Percentiles rank a stretch among this genome's conserved stretches.
Evolutionary conservation across 2,888 invertebrate species (phyloP).

Genomic region (Oxytorus armatus): DNA sequence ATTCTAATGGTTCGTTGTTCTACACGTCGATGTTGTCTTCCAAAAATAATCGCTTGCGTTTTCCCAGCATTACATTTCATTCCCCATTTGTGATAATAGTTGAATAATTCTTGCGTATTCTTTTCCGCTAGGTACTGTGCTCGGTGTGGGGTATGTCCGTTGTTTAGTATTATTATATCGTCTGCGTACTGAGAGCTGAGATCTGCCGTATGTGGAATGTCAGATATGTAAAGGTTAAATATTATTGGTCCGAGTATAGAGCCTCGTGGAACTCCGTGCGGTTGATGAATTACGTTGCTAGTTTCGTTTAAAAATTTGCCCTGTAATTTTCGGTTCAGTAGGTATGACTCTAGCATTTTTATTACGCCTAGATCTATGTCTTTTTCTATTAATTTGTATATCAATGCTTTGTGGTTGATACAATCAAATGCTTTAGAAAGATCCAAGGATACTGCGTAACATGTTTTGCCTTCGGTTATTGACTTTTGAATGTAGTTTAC

Average conservation of each 20-base stretch:
- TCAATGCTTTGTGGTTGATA: constrained; percentile 35
- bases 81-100: no score
- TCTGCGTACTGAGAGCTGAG: constrained; percentile 31
- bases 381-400: constrained; percentile 27
- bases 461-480: constrained; percentile 36
- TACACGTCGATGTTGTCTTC: no score
- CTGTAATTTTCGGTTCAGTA: constrained; percentile 18
- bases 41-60: no score
- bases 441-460: constrained; percentile 37
- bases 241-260: constrained; percentile 44
- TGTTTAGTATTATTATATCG: constrained; percentile 45
- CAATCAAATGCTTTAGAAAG: constrained; percentile 50
- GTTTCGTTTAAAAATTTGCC: constrained; percentile 50
- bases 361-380: constrained; percentile 22
- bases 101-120: no score
- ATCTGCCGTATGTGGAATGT: constrained; percentile 7
- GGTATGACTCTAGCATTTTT: constrained; percentile 45
- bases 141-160: constrained; percentile 36
- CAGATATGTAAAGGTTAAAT: constrained; percentile 38
- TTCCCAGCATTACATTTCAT: no score
- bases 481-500: constrained; percentile 35
- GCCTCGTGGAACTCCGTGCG: constrained; percentile 45
- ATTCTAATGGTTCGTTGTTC: no score
- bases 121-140: no score
- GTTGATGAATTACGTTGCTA: constrained; percentile 9